phyloP scores from a whole-genome alignment of 2,888 invertebrate species.

The Atethmia centrago region DNA sequence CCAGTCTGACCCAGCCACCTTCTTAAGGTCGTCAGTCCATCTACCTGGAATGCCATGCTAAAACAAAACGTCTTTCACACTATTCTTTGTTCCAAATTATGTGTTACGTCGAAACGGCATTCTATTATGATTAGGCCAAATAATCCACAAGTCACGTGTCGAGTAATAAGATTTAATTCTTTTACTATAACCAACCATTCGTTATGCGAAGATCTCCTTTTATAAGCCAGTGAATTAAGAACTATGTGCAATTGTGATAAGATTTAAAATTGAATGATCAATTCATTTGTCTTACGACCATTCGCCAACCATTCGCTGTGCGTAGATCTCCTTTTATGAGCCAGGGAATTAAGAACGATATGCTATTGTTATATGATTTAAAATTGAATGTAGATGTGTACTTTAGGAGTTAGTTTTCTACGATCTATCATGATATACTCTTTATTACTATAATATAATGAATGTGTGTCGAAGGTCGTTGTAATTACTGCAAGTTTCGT shows the following conservation, averaged over 20 bases:
- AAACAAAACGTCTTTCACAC: slow-evolving; percentile 23
- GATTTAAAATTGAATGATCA: slow-evolving; percentile 8
- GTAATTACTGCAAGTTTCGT: slow-evolving; percentile 53
- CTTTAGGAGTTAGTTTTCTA: slow-evolving; percentile 21
- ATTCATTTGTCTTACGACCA: slow-evolving; percentile 14
- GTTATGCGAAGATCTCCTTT: neutral
- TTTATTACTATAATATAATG: slow-evolving; percentile 53
- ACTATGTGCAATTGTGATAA: neutral
- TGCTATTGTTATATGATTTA: neutral
- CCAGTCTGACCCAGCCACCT: too few relatives aligned
- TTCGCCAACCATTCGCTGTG: slow-evolving; percentile 14
- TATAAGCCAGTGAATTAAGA: neutral
- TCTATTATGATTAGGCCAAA: slow-evolving; percentile 56
- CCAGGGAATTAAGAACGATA: slow-evolving; percentile 9
- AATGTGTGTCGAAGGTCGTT: slow-evolving; percentile 51
- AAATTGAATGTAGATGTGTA: neutral
- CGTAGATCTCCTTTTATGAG: neutral
- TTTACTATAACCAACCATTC: slow-evolving; percentile 3
- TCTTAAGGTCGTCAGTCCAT: too few relatives aligned
- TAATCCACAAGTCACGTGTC: slow-evolving; percentile 59
- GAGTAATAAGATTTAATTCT: slow-evolving; percentile 28
- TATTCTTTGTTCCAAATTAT: slow-evolving; percentile 40
- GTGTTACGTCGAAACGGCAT: slow-evolving; percentile 39
- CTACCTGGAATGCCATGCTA: slow-evolving; percentile 3
- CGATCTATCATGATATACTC: slow-evolving; percentile 32